Percentiles rank a stretch among this genome's conserved stretches.
phyloP scores from a whole-genome alignment of 2,888 invertebrate genomes.

The Cepaea hortensis region DNA sequence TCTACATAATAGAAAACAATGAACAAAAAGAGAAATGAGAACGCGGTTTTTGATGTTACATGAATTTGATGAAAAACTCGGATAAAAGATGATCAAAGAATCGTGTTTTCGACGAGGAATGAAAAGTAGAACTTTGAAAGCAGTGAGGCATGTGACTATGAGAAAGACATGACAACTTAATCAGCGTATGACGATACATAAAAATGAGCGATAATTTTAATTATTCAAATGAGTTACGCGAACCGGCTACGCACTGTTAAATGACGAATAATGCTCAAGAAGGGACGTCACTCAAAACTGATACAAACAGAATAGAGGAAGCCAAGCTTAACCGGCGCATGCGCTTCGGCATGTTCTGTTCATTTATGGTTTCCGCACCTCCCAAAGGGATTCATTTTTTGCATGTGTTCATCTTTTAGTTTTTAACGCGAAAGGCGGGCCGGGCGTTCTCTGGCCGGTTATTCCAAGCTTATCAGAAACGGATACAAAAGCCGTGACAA shows the following conservation, averaged over 20 bases:
- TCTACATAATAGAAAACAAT: background rate
- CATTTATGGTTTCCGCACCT: constrained; percentile 31
- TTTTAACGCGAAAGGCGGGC: constrained; percentile 10
- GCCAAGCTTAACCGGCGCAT: constrained; percentile 24
- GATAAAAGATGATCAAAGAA: constrained; percentile 3
- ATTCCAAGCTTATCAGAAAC: constrained; percentile 39
- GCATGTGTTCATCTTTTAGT: constrained; percentile 35
- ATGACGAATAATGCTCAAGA: constrained; percentile 30
- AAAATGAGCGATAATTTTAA: constrained; percentile 37
- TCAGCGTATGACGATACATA: constrained; percentile 41
- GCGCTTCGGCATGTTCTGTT: constrained; percentile 17
- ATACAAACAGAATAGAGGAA: background rate
- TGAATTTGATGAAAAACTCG: background rate
- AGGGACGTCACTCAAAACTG: constrained; percentile 29
- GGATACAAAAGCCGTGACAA: constrained; percentile 49
- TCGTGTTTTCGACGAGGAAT: background rate
- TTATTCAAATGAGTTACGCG: constrained; percentile 34
- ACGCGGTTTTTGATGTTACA: background rate
- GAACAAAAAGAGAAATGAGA: background rate
- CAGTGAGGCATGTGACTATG: constrained; percentile 18
- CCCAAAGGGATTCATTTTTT: constrained; percentile 19
- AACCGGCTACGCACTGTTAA: constrained; percentile 23
- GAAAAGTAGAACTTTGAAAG: constrained; percentile 18
- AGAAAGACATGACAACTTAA: constrained; percentile 29
- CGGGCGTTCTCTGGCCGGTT: background rate